phyloP scores from a whole-genome alignment of 2,113 vertebrate genomes.

The Syrmaticus mikado region DNA sequence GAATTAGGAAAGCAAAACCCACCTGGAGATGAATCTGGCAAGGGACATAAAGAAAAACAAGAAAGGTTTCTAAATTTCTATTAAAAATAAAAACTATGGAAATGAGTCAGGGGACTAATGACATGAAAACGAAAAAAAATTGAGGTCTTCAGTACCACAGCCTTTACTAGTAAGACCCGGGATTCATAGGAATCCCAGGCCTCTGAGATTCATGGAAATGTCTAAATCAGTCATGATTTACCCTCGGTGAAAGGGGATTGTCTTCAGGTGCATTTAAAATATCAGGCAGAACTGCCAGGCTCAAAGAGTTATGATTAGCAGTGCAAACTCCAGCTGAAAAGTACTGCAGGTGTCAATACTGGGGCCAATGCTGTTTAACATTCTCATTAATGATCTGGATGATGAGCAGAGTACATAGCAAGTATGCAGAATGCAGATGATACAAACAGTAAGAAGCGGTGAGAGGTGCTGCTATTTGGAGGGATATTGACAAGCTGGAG shows the following conservation, averaged over 20 bases:
- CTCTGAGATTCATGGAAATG: background rate
- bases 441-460: background rate
- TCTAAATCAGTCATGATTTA: background rate
- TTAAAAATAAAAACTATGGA: background rate
- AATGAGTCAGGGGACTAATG: background rate
- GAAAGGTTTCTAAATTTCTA: background rate
- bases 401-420: background rate
- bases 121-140: background rate
- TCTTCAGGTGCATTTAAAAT: rapidly evolving
- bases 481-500: background rate
- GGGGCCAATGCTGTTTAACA: background rate
- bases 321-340: background rate
- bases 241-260: rapidly evolving
- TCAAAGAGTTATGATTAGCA: background rate
- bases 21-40: background rate
- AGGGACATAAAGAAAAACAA: background rate
- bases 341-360: rapidly evolving
- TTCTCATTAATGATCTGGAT: background rate
- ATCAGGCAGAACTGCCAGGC: background rate
- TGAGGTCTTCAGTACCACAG: background rate
- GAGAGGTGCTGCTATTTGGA: background rate
- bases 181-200: background rate
- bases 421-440: background rate
- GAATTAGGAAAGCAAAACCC: background rate
- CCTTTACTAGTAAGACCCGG: background rate